Percentiles rank a stretch among this genome's conserved stretches.
phyloP scores from a whole-genome alignment of 2,888 invertebrate species.

The Trichogramma evanescens region DNA sequence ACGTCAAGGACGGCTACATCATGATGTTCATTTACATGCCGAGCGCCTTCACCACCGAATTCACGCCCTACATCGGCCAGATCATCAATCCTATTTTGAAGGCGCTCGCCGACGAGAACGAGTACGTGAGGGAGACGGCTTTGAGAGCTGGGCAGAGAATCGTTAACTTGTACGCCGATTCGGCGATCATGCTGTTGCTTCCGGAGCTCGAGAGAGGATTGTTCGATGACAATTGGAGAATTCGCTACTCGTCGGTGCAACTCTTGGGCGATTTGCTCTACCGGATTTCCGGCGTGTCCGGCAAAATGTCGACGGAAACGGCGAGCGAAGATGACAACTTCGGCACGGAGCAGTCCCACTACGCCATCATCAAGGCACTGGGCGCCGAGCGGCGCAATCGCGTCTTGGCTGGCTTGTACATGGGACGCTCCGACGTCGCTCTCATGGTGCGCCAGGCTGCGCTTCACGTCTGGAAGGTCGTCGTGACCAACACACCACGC shows the following conservation, averaged over 20 bases:
- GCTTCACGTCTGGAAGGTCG: constrained; percentile 98
- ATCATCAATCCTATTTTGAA: constrained; percentile 96
- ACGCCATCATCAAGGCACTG: constrained; percentile 80
- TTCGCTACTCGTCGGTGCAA: constrained; percentile 86
- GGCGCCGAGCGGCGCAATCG: constrained; percentile 86
- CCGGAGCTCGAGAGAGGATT: constrained; percentile 91
- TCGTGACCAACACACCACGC: constrained; percentile 95
- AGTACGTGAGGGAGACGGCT: constrained; percentile 96
- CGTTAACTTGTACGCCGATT: constrained; percentile 91
- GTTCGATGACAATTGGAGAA: constrained; percentile 98
- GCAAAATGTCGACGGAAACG: constrained; percentile 98
- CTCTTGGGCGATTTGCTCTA: constrained; percentile 91
- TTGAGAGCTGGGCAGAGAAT: constrained; percentile 94
- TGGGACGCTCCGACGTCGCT: constrained; percentile 95
- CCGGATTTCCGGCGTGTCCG: constrained; percentile 93
- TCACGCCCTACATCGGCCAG: constrained; percentile 91
- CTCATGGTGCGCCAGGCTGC: constrained; percentile 96
- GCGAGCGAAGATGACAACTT: constrained; percentile 98
- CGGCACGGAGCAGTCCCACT: constrained; percentile 92
- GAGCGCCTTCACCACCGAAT: constrained; percentile 89
- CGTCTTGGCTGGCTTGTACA: constrained; percentile 89
- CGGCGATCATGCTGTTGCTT: constrained; percentile 83
- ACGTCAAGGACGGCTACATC: constrained; percentile 98
- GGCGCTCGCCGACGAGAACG: constrained; percentile 97
- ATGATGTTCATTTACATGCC: constrained; percentile 99